These are phyloP conservation scores for Rhinoraja longicauda DNA, from an alignment of 2,797 vertebrate genomes.

Conservation along the genomic window DNA sequence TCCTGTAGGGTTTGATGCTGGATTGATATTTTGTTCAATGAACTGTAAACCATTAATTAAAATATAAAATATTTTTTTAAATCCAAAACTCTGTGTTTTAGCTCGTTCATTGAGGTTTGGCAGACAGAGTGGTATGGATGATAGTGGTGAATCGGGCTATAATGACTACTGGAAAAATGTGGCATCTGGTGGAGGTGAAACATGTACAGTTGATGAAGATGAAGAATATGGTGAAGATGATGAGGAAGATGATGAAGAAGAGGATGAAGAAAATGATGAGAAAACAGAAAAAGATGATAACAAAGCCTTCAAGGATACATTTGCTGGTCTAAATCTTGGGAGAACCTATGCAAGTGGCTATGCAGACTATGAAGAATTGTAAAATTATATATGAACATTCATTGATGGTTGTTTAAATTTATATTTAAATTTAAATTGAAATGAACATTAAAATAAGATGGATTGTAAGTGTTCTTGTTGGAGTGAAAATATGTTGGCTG, in stretches of 20 bases:
- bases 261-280: conserved; percentile 60
- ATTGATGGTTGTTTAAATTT: conserved; percentile 21
- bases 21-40: neutral
- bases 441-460: conserved; percentile 1
- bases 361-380: conserved; percentile 65
- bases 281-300: conserved; percentile 72
- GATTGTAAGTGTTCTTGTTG: neutral
- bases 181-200: conserved; percentile 59
- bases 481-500: neutral
- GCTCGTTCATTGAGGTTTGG: conserved; percentile 89
- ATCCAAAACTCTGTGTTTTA: conserved; percentile 47
- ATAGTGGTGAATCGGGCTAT: conserved; percentile 75
- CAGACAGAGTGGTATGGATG: conserved; percentile 73
- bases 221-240: conserved; percentile 51
- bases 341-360: conserved; percentile 72
- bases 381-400: conserved; percentile 48
- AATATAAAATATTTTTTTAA: neutral
- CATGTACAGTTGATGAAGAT: conserved; percentile 55
- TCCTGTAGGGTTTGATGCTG: neutral
- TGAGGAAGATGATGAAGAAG: conserved; percentile 50
- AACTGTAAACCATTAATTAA: neutral
- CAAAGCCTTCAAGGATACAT: conserved; percentile 64
- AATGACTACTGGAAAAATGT: conserved; percentile 83
- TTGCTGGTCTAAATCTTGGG: conserved; percentile 72
- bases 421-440: conserved; percentile 19